Base-by-base conservation (phyloP, 2,888 invertebrate species). In the Aelia acuminata region DNA sequence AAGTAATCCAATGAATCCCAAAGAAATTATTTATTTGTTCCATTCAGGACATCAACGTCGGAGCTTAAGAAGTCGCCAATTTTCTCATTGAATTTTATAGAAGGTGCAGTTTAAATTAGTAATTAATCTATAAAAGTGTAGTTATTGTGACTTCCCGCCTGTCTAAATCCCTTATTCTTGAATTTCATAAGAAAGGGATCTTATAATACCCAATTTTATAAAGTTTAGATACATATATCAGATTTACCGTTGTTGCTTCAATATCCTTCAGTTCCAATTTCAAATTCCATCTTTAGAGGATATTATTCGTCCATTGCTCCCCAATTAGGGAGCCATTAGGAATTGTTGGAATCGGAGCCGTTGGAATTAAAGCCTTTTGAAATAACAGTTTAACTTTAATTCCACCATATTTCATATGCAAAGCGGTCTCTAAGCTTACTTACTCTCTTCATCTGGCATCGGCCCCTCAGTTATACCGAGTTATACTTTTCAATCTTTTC, bases 311-410 rank as follows among this genome's bases (percentile, higher is more conserved):
- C 11, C 22, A 80, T 49, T 35, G 35, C 39, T 53, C 31, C 22
- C 31, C 43, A 70, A 87, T 63, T 70, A 87, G 43, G 63, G 70
- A 63, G 39, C 22, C 70, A 70, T 87, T 87, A 57, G 39, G 87
- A 22, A 26, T 70, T 87, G 26, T 70, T 70, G 31, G 26, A 43
- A 87, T 31, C 26, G 70, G 87, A 84, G 53, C 75, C 70, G 10
- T 43, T 49, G 31, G 84, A 87, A 87, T 87, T 80, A 87, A 84
- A 87, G 80, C 87, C 80, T 87, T 87, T 87, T 50, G 80, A 87
- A 87, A 87, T 80, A 87, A 87, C 87, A 87, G 84, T 87, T 87
- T 87, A 87, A 84, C 43, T 84, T 87, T 87, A 87, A 87, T 84
- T 87, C 75, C 43, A 31, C 70, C 80, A 87, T 87, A 87, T 87